Evolutionary conservation across 2,113 vertebrate species (phyloP).

Genomic region (Seriola aureovittata): DNA sequence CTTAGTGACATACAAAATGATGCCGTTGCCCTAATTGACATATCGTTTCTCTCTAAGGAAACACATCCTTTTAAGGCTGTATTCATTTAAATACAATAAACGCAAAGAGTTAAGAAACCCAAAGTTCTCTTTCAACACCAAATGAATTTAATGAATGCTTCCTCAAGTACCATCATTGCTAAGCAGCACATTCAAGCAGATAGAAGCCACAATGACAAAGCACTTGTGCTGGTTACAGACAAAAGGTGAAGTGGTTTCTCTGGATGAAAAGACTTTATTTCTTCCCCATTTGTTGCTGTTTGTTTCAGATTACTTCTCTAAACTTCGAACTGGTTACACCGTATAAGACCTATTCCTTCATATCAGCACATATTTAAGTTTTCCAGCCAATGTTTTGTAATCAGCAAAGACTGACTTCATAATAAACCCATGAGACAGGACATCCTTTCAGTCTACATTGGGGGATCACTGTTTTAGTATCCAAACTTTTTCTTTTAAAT

Average conservation of each 20-base stretch:
- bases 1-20: background rate
- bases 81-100: background rate
- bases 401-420: background rate
- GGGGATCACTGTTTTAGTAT: constrained; percentile 2
- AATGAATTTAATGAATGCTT: background rate
- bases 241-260: background rate
- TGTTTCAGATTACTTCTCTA: no score
- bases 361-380: background rate
- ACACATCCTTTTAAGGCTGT: background rate
- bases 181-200: background rate
- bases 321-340: no score
- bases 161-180: no score
- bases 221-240: background rate
- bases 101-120: background rate
- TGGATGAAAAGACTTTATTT: background rate
- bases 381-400: background rate
- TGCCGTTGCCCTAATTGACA: background rate
- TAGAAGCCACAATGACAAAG: background rate
- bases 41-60: background rate
- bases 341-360: background rate
- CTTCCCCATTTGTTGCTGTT: no score
- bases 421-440: background rate
- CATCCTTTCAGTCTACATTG: background rate
- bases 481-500: constrained; percentile 20
- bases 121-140: background rate